Percentiles rank a stretch among this genome's conserved stretches.
phyloP scores from a whole-genome alignment of 2,888 invertebrate species.

The Idaea biselata region DNA sequence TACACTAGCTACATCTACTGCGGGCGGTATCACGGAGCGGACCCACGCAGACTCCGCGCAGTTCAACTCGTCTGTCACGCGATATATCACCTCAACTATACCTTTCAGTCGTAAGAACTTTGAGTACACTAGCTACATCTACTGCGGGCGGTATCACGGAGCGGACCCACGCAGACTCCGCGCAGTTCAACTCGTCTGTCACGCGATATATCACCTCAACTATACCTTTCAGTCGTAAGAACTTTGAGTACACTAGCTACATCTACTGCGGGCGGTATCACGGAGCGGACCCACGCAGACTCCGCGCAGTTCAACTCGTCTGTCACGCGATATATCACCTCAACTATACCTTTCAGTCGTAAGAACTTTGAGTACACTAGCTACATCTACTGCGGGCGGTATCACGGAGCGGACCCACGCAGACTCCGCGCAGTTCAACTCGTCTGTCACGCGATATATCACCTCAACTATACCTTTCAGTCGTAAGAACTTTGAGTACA shows the following conservation, averaged over 20 bases:
- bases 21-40: constrained; percentile 55
- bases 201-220: constrained; percentile 37
- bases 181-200: constrained; percentile 41
- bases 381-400: constrained; percentile 58
- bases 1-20: constrained; percentile 53
- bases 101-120: constrained; percentile 66
- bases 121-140: constrained; percentile 55
- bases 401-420: constrained; percentile 59
- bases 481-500: constrained; percentile 62
- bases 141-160: constrained; percentile 58
- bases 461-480: constrained; percentile 54
- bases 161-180: constrained; percentile 62
- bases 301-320: constrained; percentile 47
- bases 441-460: constrained; percentile 37
- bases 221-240: constrained; percentile 66
- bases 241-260: constrained; percentile 58
- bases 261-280: constrained; percentile 58
- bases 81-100: constrained; percentile 37
- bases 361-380: constrained; percentile 58
- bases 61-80: constrained; percentile 39
- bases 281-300: constrained; percentile 58
- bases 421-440: constrained; percentile 48
- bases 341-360: constrained; percentile 68
- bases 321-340: too few species aligned
- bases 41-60: constrained; percentile 60